A percentile compares a stretch with the other conserved stretches of the same genome.
These are phyloP conservation scores for Tuta absoluta DNA, from an alignment of 2,888 invertebrate genomes.

Conservation along the genomic window DNA sequence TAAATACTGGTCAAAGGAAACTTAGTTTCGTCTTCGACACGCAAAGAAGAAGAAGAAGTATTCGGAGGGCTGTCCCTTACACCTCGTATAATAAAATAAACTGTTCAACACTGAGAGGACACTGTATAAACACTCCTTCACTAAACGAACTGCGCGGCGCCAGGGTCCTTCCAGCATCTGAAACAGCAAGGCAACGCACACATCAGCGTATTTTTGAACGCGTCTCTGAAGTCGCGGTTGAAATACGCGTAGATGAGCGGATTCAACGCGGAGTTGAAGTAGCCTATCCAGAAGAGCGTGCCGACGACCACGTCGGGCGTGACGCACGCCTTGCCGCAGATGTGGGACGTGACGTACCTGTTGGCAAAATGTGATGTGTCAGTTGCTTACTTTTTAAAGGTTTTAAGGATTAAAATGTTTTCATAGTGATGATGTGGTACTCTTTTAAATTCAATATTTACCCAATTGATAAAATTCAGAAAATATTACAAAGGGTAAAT, in stretches of 20 bases:
- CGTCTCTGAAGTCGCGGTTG: slow-evolving; percentile 97
- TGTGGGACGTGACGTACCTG: slow-evolving; percentile 92
- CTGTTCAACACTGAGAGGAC: slow-evolving; percentile 20
- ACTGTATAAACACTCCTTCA: slow-evolving; percentile 31
- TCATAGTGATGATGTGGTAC: no score
- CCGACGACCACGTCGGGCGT: slow-evolving; percentile 93
- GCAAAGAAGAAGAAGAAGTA: no score
- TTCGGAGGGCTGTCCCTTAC: no score
- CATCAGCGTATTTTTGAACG: slow-evolving; percentile 94
- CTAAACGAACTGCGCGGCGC: slow-evolving; percentile 81
- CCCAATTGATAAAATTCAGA: no score
- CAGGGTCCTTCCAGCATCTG: slow-evolving; percentile 86
- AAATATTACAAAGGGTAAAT: no score
- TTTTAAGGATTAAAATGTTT: no score
- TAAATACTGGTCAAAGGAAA: no score
- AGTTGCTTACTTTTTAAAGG: no score
- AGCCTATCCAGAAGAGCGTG: slow-evolving; percentile 98
- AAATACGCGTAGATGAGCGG: slow-evolving; percentile 98
- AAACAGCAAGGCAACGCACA: slow-evolving; percentile 93
- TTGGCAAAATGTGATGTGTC: slow-evolving; percentile 29
- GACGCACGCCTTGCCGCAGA: slow-evolving; percentile 91
- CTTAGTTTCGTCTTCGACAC: no score
- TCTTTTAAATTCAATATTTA: no score
- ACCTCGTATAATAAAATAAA: no score
- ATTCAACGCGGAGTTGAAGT: slow-evolving; percentile 97